These are phyloP conservation scores for Microctenopoma lineatum DNA, from an alignment of 2,797 vertebrate species.

Conservation along the genomic window DNA sequence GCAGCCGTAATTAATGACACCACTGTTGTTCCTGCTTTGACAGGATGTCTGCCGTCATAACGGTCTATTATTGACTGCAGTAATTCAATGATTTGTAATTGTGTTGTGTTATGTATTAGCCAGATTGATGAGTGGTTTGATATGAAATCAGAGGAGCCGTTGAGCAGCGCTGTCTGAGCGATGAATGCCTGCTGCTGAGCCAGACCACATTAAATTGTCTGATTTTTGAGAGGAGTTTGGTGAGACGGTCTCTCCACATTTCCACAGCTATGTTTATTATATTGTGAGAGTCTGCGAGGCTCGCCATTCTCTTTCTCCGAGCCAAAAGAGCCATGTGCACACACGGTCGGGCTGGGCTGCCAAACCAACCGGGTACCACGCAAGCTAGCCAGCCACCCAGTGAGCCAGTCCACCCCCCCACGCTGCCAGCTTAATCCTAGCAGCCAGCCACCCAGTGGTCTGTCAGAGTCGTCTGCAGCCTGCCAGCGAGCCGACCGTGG, in stretches of 20 bases:
- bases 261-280: conserved; percentile 44
- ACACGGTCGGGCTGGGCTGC: conserved; percentile 49
- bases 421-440: conserved; percentile 45
- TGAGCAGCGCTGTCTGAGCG: conserved; percentile 21
- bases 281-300: conserved; percentile 20
- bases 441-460: conserved; percentile 32
- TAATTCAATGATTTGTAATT: not conserved
- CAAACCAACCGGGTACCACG: conserved; percentile 36
- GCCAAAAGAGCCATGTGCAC: conserved; percentile 66
- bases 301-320: conserved; percentile 22
- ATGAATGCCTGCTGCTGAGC: conserved; percentile 18
- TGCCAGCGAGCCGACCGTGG: conserved; percentile 27
- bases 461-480: conserved; percentile 25
- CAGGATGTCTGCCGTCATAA: not conserved
- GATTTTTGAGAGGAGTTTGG: conserved; percentile 24
- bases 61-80: not conserved
- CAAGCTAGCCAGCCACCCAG: conserved; percentile 57
- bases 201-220: conserved; percentile 43
- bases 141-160: conserved; percentile 25
- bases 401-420: conserved; percentile 21
- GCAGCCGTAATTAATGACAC: not conserved
- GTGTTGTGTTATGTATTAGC: not conserved
- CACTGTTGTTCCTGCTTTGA: not conserved
- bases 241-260: conserved; percentile 27
- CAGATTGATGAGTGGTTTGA: conserved; percentile 25